phyloP scores from a whole-genome alignment of 1,140 invertebrate species.

The Elymnias hypermnestra region DNA sequence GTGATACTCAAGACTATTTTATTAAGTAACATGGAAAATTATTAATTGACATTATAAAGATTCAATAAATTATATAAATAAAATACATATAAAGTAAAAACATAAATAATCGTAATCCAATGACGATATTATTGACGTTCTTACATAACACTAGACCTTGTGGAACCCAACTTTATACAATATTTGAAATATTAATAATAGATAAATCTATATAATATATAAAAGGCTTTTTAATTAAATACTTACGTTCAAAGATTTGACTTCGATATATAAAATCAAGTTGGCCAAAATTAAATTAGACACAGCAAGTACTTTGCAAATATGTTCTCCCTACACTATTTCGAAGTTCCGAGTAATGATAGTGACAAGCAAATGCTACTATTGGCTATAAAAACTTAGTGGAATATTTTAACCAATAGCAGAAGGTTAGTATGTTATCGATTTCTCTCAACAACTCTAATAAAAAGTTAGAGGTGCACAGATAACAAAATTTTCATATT shows the following conservation, averaged over 20 bases:
- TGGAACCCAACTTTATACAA: not conserved
- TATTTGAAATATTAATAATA: not conserved
- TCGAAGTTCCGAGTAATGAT: not conserved
- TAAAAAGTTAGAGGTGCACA: no score
- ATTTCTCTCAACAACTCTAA: no score
- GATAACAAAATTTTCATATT: no score
- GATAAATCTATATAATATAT: not conserved
- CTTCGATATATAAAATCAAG: slow-evolving; percentile 3
- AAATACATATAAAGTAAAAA: not conserved
- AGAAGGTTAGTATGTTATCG: not conserved
- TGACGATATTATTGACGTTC: slow-evolving; percentile 25
- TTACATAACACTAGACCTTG: slow-evolving; percentile 41
- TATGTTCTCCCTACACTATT: slow-evolving; percentile 1
- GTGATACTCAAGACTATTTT: not conserved
- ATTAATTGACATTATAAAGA: no score
- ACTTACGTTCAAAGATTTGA: slow-evolving; percentile 5
- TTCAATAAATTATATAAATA: not conserved
- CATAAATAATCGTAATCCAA: not conserved
- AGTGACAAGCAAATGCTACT: no score
- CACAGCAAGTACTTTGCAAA: slow-evolving; percentile 12
- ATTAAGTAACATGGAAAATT: no score
- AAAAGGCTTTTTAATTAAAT: not conserved
- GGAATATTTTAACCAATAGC: not conserved
- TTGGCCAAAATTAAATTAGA: slow-evolving; percentile 9
- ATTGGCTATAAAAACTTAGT: not conserved